Conservation (phyloP, 2,797 vertebrate species). For the Leontocebus nigricollis region DNA sequence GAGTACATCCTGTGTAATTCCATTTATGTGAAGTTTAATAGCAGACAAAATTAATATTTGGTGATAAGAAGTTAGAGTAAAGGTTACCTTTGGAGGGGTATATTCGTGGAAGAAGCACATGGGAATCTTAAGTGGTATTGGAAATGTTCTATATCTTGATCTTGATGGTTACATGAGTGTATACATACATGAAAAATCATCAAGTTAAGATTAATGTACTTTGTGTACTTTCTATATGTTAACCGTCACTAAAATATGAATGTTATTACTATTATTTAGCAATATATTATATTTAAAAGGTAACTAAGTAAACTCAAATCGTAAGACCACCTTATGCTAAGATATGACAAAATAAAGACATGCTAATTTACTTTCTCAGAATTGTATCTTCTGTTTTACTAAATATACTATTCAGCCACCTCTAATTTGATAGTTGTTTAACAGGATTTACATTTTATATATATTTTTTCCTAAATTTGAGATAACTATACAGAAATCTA, state of each 20-base stretch:
- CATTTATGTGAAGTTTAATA: neutral
- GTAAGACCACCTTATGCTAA: neutral
- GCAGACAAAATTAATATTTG: neutral
- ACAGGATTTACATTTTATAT: neutral
- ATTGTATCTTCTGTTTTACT: neutral
- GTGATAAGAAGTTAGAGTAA: conserved; percentile 14
- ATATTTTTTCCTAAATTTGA: conserved; percentile 34
- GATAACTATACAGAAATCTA: conserved; percentile 3
- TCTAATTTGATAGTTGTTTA: conserved; percentile 7
- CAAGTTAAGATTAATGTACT: neutral
- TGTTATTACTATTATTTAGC: neutral
- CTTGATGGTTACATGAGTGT: neutral
- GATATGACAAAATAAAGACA: neutral
- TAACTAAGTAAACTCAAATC: conserved; percentile 8
- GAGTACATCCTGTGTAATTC: neutral
- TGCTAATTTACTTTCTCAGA: conserved; percentile 8
- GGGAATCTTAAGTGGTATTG: neutral
- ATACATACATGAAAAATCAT: neutral
- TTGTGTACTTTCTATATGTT: conserved; percentile 2
- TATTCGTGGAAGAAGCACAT: neutral
- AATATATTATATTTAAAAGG: conserved; percentile 27
- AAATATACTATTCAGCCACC: neutral
- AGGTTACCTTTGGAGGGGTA: neutral
- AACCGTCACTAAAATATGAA: conserved; percentile 43
- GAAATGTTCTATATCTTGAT: conserved; percentile 13